These are phyloP conservation scores for Plagodis dolabraria DNA, from an alignment of 2,888 invertebrate species.

Conservation along the genomic window DNA sequence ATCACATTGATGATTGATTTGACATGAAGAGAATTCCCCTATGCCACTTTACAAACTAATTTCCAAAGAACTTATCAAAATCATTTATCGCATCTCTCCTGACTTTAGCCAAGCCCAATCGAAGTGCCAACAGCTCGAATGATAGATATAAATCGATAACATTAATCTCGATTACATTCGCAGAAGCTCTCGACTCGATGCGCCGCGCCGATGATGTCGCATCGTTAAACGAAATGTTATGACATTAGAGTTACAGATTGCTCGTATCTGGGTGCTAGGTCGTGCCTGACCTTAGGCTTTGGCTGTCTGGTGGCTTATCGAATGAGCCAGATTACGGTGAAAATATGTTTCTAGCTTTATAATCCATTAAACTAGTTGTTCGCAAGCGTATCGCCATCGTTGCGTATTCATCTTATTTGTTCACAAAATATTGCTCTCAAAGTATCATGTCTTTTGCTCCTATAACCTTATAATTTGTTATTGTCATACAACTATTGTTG, in stretches of 20 bases:
- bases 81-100: too few species aligned
- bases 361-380: not conserved
- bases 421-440: too few species aligned
- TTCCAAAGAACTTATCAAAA: too few species aligned
- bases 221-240: constrained; percentile 26
- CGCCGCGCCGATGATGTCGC: constrained; percentile 9
- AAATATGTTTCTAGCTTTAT: not conserved
- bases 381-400: not conserved
- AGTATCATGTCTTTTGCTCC: too few species aligned
- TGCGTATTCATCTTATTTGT: too few species aligned
- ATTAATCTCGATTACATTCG: constrained; percentile 62
- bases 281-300: constrained; percentile 7
- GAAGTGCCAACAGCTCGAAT: constrained; percentile 46
- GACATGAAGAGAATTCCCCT: too few species aligned
- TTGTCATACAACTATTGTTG: too few species aligned
- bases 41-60: too few species aligned
- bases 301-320: not conserved
- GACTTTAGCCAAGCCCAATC: constrained; percentile 24
- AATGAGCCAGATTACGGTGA: not conserved
- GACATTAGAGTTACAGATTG: constrained; percentile 21
- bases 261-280: not conserved
- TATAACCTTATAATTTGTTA: too few species aligned
- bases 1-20: too few species aligned
- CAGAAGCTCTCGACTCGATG: constrained; percentile 35
- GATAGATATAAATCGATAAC: constrained; percentile 62